Percentiles rank a stretch among this genome's conserved stretches.
These are phyloP conservation scores for Drosophila cardini DNA, from an alignment of 1,140 invertebrate species.

Conservation along the genomic window DNA sequence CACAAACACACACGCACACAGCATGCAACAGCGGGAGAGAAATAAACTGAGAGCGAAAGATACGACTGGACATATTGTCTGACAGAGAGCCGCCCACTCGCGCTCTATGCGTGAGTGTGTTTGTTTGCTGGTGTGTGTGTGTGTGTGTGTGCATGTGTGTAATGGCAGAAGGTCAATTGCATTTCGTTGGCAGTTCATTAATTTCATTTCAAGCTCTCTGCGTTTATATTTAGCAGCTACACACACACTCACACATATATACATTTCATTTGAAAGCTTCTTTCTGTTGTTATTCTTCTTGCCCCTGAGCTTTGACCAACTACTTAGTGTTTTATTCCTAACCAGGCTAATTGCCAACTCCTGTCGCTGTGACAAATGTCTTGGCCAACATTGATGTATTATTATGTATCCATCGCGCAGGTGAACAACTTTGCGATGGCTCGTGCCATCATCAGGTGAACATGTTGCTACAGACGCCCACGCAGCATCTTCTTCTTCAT, in stretches of 20 bases:
- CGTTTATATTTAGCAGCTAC: conserved; percentile 55
- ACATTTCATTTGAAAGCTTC: neutral
- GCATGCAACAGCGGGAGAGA: neutral
- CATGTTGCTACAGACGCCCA: conserved; percentile 37
- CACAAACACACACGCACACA: conserved; percentile 10
- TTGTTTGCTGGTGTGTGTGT: too few relatives aligned
- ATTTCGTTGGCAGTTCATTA: conserved; percentile 78
- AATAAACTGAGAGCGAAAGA: conserved; percentile 1
- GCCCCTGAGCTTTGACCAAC: conserved; percentile 30
- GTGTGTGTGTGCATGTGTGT: neutral
- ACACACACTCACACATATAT: neutral
- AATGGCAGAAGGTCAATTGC: conserved; percentile 76
- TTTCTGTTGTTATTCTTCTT: conserved; percentile 6
- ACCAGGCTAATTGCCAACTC: conserved; percentile 57
- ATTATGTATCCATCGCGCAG: conserved; percentile 35
- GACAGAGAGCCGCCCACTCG: conserved; percentile 58
- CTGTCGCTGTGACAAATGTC: conserved; percentile 42
- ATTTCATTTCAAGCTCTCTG: conserved; percentile 59
- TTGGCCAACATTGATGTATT: conserved; percentile 50
- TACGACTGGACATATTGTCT: conserved; percentile 62
- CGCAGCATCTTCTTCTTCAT: conserved; percentile 23
- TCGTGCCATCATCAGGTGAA: conserved; percentile 46
- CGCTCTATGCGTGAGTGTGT: neutral
- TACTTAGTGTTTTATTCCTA: conserved; percentile 10
- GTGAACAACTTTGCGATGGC: conserved; percentile 39